Evolutionary conservation across 2,888 invertebrate species (phyloP), one percentile per base, ranked within the genome.

Genomic region (Panorpa germanica): DNA sequence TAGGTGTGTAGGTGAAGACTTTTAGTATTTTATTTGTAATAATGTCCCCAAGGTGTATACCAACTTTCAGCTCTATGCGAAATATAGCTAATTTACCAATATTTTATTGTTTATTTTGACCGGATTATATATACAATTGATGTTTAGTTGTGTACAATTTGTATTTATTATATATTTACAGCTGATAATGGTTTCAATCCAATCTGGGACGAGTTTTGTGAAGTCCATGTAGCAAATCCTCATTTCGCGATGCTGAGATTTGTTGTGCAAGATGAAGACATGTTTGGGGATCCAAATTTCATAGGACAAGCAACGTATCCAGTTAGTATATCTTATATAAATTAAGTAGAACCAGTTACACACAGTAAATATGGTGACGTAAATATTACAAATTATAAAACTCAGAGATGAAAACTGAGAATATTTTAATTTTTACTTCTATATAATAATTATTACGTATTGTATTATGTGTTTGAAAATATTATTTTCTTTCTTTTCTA

Each of bases 231-330:
- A 8, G 55, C 58, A 9, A 85, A 80, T 57, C 85, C 90, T 0
- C 65, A 81, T 31, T 64, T 86, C 45, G 85, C 91, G 0, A 53
- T 93, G 27, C 55, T 88, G 27, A 64, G 91, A 20, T 91, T 95
- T 52, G 64, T 80, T 22, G 82, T 91, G 0, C 80, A 86, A 53
- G 91, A 91, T 52, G 93, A 91, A 52, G 96, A 98, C 49, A 83
- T 91, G 62, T 96, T 98, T 55, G 91, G 91, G 0, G 95, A 95
- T 45, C 81, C 76, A 8, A 91, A 91, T 59, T 91, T 95, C 52
- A 78, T 95, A 36, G 95, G 95, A 1, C 96, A 98, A 57, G 86
- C 88, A 22, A 85, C 86, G 8, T 91, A 75, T 57, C 90, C 95
- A 0, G 64, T 91, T 41, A 55, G 57, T 49, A 11, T 29, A 26